A percentile compares a stretch with the other conserved stretches of the same genome.
These are phyloP conservation scores for Hanleya hanleyi DNA, from an alignment of 2,888 invertebrate species.

Conservation along the genomic window DNA sequence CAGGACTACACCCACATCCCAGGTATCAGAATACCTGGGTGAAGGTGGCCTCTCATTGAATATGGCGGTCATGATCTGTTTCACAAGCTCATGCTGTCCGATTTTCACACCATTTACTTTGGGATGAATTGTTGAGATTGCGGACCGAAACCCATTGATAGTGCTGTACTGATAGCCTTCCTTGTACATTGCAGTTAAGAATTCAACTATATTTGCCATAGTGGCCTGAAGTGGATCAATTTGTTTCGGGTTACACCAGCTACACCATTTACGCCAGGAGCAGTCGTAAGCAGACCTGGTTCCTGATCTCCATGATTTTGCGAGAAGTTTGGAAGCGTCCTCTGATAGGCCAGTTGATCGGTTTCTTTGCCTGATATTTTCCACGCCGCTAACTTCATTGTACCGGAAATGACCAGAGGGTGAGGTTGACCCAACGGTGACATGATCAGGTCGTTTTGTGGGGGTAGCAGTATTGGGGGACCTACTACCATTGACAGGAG, in stretches of 20 bases:
- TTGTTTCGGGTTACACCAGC: slow-evolving; percentile 21
- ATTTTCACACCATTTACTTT: slow-evolving; percentile 1
- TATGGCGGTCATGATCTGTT: slow-evolving; percentile 17
- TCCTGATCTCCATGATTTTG: neutral
- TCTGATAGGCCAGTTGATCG: slow-evolving; percentile 11
- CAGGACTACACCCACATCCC: slow-evolving; percentile 18
- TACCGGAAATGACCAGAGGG: slow-evolving; percentile 1
- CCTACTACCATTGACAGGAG: slow-evolving; percentile 7
- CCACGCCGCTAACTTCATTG: slow-evolving; percentile 18
- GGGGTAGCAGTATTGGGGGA: slow-evolving; percentile 15
- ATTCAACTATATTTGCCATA: slow-evolving; percentile 14
- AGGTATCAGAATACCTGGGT: slow-evolving; percentile 21
- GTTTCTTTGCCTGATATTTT: slow-evolving; percentile 17
- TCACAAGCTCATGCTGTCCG: slow-evolving; percentile 10
- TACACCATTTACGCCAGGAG: slow-evolving; percentile 20
- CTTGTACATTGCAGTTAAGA: slow-evolving; percentile 4
- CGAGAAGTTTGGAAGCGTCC: slow-evolving; percentile 17
- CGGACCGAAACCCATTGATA: slow-evolving; percentile 15
- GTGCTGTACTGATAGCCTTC: slow-evolving; percentile 7
- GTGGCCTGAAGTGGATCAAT: slow-evolving; percentile 25
- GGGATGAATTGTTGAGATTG: slow-evolving; percentile 19
- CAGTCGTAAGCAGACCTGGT: slow-evolving; percentile 23
- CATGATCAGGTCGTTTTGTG: neutral
- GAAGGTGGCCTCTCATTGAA: slow-evolving; percentile 19
- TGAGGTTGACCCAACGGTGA: neutral